A percentile compares a stretch with the other conserved stretches of the same genome.
These are phyloP conservation scores for Ivindomyrus marchei DNA, from an alignment of 2,113 vertebrate species.

Conservation along the genomic window DNA sequence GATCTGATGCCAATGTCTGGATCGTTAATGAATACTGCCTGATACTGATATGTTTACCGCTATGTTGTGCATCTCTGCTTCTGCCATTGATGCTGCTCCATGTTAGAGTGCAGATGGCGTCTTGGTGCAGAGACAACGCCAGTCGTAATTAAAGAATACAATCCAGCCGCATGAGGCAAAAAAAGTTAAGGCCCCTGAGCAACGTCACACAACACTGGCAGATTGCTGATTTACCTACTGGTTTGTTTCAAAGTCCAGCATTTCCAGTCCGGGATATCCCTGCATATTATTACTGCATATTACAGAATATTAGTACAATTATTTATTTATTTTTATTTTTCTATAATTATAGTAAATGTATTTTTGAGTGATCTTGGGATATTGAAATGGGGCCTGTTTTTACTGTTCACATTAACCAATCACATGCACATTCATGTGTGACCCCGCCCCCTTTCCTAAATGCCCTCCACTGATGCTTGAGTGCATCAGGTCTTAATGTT, in stretches of 20 bases:
- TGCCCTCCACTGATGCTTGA: not conserved
- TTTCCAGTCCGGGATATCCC: not conserved
- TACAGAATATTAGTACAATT: not conserved
- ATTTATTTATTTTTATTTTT: not conserved
- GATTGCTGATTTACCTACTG: not conserved
- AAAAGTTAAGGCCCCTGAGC: not conserved
- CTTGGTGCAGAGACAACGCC: not conserved
- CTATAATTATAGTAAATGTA: not conserved
- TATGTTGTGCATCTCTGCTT: not conserved
- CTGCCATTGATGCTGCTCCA: not conserved
- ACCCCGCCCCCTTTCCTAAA: not conserved
- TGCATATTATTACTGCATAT: not conserved
- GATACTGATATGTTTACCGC: not conserved
- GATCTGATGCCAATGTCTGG: not conserved
- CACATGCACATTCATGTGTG: not conserved
- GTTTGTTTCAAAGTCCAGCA: not conserved
- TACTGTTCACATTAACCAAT: not conserved
- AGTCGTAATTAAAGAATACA: constrained; percentile 15
- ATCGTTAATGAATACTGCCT: not conserved
- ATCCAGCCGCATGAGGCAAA: not conserved
- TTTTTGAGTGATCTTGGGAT: not conserved
- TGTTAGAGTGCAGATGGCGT: constrained; percentile 6
- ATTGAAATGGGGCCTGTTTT: not conserved
- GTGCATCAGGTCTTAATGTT: not conserved
- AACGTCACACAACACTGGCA: not conserved